A percentile compares a stretch with the other conserved stretches of the same genome.
Conservation (phyloP, 2,888 invertebrate genomes). For the Phytoseiulus persimilis region DNA sequence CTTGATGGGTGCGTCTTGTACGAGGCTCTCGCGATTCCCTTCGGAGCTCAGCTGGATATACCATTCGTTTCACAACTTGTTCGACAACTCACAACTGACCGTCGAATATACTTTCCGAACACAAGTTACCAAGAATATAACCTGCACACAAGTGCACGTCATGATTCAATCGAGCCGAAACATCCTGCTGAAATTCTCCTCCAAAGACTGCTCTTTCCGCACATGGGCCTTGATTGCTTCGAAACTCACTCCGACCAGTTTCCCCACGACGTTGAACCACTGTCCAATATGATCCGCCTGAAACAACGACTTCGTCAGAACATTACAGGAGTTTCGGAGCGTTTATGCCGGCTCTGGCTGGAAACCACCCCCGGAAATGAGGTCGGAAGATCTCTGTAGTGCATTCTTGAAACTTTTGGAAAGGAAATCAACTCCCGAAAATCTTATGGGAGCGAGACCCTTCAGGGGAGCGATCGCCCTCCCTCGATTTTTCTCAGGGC, state of each 20-base stretch:
- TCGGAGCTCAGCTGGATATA: neutral
- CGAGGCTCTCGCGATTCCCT: neutral
- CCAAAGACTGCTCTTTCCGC: neutral
- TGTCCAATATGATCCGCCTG: neutral
- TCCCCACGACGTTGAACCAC: conserved; percentile 21
- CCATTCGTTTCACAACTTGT: neutral
- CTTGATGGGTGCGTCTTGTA: neutral
- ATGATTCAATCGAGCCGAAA: neutral
- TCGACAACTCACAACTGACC: neutral
- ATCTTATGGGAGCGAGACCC: too few species aligned
- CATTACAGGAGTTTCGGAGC: too few species aligned
- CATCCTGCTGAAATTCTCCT: neutral
- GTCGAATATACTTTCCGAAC: neutral
- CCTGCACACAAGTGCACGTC: neutral
- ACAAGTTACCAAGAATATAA: neutral
- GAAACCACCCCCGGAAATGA: too few species aligned
- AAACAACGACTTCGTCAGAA: neutral
- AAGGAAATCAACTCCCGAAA: too few species aligned
- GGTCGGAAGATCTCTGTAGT: too few species aligned
- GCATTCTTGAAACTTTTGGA: too few species aligned
- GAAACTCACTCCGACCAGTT: conserved; percentile 6
- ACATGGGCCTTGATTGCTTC: neutral
- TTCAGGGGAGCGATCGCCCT: too few species aligned
- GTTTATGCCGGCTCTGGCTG: too few species aligned
- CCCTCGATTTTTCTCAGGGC: too few species aligned